These are phyloP conservation scores for Pandemis corylana DNA, from an alignment of 2,888 invertebrate genomes.

Conservation along the genomic window DNA sequence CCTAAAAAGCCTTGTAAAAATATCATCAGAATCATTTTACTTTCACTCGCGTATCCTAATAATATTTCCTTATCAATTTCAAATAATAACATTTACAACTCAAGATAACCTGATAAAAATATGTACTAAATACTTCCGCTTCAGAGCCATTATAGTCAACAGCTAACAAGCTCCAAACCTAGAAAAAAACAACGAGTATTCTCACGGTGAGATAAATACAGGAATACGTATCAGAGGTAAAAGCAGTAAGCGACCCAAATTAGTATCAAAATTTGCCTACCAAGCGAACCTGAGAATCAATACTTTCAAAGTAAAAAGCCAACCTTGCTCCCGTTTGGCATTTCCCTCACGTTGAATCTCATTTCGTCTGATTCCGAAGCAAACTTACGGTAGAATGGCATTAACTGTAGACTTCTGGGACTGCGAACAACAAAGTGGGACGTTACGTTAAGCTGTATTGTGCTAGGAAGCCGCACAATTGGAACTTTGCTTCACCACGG, in stretches of 20 bases:
- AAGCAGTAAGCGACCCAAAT: slow-evolving; percentile 15
- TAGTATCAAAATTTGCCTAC: slow-evolving; percentile 21
- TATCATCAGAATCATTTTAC: neutral
- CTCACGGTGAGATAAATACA: neutral
- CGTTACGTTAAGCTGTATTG: neutral
- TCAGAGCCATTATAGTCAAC: neutral
- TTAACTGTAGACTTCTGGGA: slow-evolving; percentile 4
- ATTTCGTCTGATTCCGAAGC: slow-evolving; percentile 26
- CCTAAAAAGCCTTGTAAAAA: neutral
- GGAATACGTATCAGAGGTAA: neutral
- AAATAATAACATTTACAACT: slow-evolving; percentile 2
- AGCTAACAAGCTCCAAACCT: neutral
- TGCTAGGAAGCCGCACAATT: neutral
- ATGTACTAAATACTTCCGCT: neutral
- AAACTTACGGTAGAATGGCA: slow-evolving; percentile 20
- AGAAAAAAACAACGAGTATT: neutral
- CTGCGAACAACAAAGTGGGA: slow-evolving; percentile 16
- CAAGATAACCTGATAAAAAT: neutral
- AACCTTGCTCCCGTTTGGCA: slow-evolving; percentile 13
- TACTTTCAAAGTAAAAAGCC: slow-evolving; percentile 21
- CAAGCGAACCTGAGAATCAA: slow-evolving; percentile 7
- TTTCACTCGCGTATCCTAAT: neutral
- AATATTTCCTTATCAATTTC: neutral
- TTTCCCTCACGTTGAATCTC: slow-evolving; percentile 23
- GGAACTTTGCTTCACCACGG: neutral